phyloP scores from a whole-genome alignment of 2,113 vertebrate genomes.

The Beaufortia kweichowensis region DNA sequence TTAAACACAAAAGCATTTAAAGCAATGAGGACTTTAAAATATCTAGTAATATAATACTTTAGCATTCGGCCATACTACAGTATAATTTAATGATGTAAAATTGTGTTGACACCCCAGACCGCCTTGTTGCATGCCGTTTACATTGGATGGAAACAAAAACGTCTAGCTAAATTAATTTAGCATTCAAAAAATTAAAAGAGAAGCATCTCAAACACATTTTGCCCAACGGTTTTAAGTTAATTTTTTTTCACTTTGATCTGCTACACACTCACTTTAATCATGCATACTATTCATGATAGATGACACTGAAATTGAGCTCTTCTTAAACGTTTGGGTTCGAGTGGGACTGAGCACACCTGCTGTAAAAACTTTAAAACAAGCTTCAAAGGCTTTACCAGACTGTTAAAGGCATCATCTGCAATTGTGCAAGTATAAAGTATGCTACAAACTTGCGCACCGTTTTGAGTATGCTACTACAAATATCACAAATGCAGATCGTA shows the following conservation, averaged over 20 bases:
- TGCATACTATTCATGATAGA: too few relatives aligned
- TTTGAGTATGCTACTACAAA: too few relatives aligned
- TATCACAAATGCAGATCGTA: slow-evolving; percentile 8
- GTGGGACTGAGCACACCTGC: neutral
- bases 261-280: too few relatives aligned
- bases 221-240: too few relatives aligned
- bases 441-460: neutral
- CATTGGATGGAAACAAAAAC: neutral
- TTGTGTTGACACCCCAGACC: neutral
- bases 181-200: too few relatives aligned
- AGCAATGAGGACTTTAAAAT: neutral
- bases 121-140: neutral
- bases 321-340: neutral
- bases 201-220: too few relatives aligned
- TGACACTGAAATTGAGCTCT: too few relatives aligned
- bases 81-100: neutral
- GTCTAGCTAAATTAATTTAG: too few relatives aligned
- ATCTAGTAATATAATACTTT: neutral
- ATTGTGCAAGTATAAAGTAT: neutral
- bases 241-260: too few relatives aligned
- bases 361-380: neutral
- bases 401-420: slow-evolving; percentile 25
- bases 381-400: slow-evolving; percentile 8
- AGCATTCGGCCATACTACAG: neutral
- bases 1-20: too few relatives aligned